These are phyloP conservation scores for Alcedo quadribrachys DNA, from an alignment of 2,797 vertebrate genomes.

Conservation along the genomic window DNA sequence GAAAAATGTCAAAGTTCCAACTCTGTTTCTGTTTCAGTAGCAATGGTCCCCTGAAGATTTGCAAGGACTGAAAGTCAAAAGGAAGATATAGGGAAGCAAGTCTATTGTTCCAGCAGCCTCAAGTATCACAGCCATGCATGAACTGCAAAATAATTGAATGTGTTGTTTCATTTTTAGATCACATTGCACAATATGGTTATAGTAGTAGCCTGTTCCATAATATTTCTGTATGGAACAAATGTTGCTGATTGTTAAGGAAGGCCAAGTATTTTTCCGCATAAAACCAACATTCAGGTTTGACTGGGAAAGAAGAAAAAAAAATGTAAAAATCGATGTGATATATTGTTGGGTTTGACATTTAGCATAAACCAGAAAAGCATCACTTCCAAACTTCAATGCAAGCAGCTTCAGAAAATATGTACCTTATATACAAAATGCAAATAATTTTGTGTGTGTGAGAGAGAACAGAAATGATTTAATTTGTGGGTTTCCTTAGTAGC, in stretches of 20 bases:
- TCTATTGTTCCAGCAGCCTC: not conserved
- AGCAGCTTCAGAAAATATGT: not conserved
- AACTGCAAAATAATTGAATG: not conserved
- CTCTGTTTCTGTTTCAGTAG: not conserved
- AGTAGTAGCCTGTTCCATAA: not conserved
- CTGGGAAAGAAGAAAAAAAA: not conserved
- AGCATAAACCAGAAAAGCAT: not conserved
- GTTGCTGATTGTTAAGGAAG: not conserved
- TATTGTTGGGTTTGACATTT: not conserved
- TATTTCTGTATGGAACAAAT: not conserved
- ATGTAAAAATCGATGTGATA: not conserved
- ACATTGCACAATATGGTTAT: not conserved
- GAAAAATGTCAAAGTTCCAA: constrained; percentile 1
- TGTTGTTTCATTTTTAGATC: not conserved
- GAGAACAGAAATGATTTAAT: not conserved
- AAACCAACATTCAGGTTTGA: not conserved
- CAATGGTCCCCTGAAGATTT: constrained; percentile 21
- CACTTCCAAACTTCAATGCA: not conserved
- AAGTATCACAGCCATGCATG: not conserved
- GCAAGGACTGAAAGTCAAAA: constrained; percentile 37
- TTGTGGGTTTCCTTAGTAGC: not conserved
- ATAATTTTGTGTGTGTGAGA: not conserved
- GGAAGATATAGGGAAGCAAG: constrained; percentile 7
- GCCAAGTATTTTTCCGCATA: not conserved
- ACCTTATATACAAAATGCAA: not conserved